Conservation (phyloP, 2,888 invertebrate genomes). For the Azorinus chamasolen region DNA sequence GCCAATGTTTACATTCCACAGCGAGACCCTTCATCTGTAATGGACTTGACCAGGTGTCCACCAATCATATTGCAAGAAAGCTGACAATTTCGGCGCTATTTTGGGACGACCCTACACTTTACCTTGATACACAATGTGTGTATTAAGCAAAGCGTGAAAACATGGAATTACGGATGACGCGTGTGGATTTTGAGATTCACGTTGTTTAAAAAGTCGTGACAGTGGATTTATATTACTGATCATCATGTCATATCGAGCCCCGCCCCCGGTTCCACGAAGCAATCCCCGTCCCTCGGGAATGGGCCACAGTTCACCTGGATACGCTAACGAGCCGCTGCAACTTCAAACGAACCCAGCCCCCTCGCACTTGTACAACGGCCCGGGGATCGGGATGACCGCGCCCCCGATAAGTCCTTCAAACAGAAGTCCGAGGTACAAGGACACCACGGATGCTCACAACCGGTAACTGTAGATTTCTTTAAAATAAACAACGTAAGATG, state of each 20-base stretch:
- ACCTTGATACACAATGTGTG: conserved; percentile 11
- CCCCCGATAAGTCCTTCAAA: conserved; percentile 61
- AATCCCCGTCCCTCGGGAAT: conserved; percentile 35
- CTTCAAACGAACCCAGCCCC: conserved; percentile 51
- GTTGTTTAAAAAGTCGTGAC: conserved; percentile 1
- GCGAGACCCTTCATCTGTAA: conserved; percentile 20
- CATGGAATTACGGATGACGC: conserved; percentile 36
- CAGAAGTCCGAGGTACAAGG: conserved; percentile 62
- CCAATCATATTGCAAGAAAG: conserved; percentile 48
- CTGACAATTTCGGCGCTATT: conserved; percentile 38
- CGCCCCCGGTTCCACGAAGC: conserved; percentile 59
- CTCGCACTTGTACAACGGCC: conserved; percentile 48
- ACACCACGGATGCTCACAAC: conserved; percentile 63
- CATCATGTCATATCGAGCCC: conserved; percentile 49
- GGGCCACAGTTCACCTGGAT: conserved; percentile 45
- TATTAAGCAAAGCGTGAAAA: conserved; percentile 40
- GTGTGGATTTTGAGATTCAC: conserved; percentile 35
- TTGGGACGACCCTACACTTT: conserved; percentile 42
- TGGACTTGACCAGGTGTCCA: conserved; percentile 42
- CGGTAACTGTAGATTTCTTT: too few relatives aligned
- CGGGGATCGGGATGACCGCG: conserved; percentile 28
- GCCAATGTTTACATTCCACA: conserved; percentile 44
- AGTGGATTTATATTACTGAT: conserved; percentile 23
- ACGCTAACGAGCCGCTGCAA: conserved; percentile 62
- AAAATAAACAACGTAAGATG: too few relatives aligned